Conservation (phyloP, 2,888 invertebrate genomes). For the Resseliella maxima region DNA sequence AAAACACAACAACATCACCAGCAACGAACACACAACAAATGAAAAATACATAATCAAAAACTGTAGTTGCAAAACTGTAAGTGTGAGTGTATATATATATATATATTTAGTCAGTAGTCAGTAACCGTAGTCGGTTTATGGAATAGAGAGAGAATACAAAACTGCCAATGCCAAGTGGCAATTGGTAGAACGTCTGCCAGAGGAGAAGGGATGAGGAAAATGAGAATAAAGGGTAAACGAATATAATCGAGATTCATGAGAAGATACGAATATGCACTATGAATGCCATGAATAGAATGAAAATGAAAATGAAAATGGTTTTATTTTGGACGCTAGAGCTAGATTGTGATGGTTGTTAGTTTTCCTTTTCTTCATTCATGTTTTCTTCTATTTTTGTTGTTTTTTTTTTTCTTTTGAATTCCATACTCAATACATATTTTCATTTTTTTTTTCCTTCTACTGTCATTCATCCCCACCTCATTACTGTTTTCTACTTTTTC, state of each 20-base stretch:
- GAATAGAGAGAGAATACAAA: not conserved
- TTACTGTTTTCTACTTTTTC: not conserved
- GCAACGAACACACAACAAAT: not conserved
- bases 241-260: slow-evolving; percentile 28
- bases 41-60: slow-evolving; percentile 22
- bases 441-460: not conserved
- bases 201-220: not conserved
- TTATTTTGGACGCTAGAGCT: slow-evolving; percentile 17
- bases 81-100: no score
- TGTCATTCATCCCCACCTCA: not conserved
- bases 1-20: not conserved
- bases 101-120: not conserved
- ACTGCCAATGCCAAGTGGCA: slow-evolving; percentile 34
- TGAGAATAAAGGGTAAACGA: slow-evolving; percentile 26
- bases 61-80: not conserved
- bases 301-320: slow-evolving; percentile 38
- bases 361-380: not conserved
- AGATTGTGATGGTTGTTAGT: slow-evolving; percentile 23
- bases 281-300: slow-evolving; percentile 27
- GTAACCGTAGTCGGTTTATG: not conserved
- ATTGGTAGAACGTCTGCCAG: not conserved
- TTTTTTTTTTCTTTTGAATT: not conserved
- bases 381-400: not conserved
- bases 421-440: not conserved
- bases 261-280: slow-evolving; percentile 28